phyloP scores from a whole-genome alignment of 2,888 invertebrate species.

The Perizoma flavofasciatum region DNA sequence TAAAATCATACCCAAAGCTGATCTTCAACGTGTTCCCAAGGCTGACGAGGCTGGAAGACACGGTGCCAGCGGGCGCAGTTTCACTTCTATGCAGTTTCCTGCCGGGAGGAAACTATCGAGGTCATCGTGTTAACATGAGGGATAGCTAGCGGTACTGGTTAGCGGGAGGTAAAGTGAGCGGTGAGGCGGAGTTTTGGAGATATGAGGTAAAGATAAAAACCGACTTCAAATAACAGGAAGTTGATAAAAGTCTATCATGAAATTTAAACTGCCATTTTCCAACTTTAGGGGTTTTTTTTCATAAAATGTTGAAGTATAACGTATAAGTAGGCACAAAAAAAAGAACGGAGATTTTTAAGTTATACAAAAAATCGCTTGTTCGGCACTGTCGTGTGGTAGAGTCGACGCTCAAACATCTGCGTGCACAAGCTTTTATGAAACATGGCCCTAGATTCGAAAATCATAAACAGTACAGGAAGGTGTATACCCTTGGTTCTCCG shows the following conservation, averaged over 20 bases:
- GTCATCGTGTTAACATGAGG: slow-evolving; percentile 65
- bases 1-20: slow-evolving; percentile 89
- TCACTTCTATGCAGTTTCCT: slow-evolving; percentile 88
- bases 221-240: too few species aligned
- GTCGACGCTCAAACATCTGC: too few species aligned
- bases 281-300: too few species aligned
- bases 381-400: too few species aligned
- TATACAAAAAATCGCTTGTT: too few species aligned
- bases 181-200: slow-evolving; percentile 20
- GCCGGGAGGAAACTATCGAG: slow-evolving; percentile 78
- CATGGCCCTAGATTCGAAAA: not conserved
- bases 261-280: not conserved
- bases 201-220: not conserved
- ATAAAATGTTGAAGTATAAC: too few species aligned
- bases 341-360: too few species aligned
- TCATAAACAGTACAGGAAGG: slow-evolving; percentile 53
- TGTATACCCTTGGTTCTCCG: slow-evolving; percentile 70
- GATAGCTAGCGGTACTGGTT: slow-evolving; percentile 62
- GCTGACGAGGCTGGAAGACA: slow-evolving; percentile 90
- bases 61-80: slow-evolving; percentile 89
- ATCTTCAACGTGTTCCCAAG: slow-evolving; percentile 92
- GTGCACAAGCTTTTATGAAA: too few species aligned
- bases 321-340: too few species aligned
- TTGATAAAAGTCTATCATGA: not conserved
- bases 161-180: slow-evolving; percentile 52